These are phyloP conservation scores for Esox niger DNA, from an alignment of 2,113 vertebrate genomes.

Conservation along the genomic window DNA sequence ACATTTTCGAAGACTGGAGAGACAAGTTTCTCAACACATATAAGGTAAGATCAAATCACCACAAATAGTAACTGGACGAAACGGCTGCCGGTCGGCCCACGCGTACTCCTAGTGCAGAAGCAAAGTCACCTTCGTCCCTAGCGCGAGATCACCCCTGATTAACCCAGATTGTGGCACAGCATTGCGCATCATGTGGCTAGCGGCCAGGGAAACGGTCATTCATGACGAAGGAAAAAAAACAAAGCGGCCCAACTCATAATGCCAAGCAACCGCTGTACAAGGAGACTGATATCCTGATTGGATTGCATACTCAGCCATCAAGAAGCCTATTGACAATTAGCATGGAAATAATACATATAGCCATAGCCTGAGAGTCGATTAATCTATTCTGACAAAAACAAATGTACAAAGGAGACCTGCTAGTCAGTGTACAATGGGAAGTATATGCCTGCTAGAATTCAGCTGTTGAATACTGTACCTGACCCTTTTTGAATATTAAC, in stretches of 20 bases:
- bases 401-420: too few relatives aligned
- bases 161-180: slow-evolving; percentile 45
- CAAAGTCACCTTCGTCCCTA: slow-evolving; percentile 44
- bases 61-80: background rate
- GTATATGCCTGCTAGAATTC: background rate
- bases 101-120: background rate
- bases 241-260: slow-evolving; percentile 12
- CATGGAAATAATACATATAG: too few relatives aligned
- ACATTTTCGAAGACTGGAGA: slow-evolving; percentile 84
- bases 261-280: too few relatives aligned
- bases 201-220: slow-evolving; percentile 25
- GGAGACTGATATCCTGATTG: too few relatives aligned
- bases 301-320: too few relatives aligned
- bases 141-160: slow-evolving; percentile 44
- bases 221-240: slow-evolving; percentile 25
- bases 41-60: slow-evolving; percentile 70
- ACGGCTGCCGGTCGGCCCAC: too few relatives aligned
- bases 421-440: background rate
- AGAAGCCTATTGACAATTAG: too few relatives aligned
- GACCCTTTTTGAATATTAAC: background rate
- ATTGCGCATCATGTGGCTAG: slow-evolving; percentile 22
- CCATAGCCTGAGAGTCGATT: too few relatives aligned
- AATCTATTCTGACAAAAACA: too few relatives aligned
- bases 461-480: background rate
- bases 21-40: slow-evolving; percentile 93